Conservation (phyloP, 2,113 vertebrate species). For the Alectura lathami region DNA sequence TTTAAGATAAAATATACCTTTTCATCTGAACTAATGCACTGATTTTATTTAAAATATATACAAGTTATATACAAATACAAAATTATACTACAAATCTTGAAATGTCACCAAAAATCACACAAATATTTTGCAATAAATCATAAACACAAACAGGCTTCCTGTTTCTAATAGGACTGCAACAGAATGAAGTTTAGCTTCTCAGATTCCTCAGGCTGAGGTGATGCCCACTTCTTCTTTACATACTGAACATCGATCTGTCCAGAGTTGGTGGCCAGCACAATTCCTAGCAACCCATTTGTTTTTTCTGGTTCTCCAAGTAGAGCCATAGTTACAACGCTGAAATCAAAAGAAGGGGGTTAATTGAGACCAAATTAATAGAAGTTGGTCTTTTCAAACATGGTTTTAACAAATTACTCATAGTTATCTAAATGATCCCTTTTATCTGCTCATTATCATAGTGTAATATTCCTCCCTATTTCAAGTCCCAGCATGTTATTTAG, state of each 20-base stretch:
- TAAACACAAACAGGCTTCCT: not conserved
- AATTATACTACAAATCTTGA: not conserved
- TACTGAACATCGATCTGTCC: conserved; percentile 88
- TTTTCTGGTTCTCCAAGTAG: conserved; percentile 86
- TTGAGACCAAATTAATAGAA: not conserved
- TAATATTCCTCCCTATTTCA: not conserved
- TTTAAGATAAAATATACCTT: conserved; percentile 38
- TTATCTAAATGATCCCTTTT: not conserved
- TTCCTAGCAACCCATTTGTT: conserved; percentile 79
- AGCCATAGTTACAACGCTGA: conserved; percentile 85
- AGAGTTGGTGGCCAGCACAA: conserved; percentile 83
- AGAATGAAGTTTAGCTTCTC: conserved; percentile 76
- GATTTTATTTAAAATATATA: not conserved
- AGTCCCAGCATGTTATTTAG: not conserved
- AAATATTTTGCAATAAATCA: not conserved
- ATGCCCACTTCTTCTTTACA: conserved; percentile 79
- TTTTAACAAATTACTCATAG: not conserved
- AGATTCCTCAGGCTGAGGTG: conserved; percentile 71
- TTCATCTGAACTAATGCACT: not conserved
- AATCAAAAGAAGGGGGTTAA: not conserved
- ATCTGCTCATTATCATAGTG: not conserved
- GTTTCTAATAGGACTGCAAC: conserved; percentile 40
- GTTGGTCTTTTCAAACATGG: not conserved
- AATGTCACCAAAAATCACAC: not conserved
- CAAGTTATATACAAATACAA: not conserved